Percentiles rank a stretch among this genome's conserved stretches.
Conservation (phyloP, 2,888 invertebrate genomes). For the Nudaria mundana region DNA sequence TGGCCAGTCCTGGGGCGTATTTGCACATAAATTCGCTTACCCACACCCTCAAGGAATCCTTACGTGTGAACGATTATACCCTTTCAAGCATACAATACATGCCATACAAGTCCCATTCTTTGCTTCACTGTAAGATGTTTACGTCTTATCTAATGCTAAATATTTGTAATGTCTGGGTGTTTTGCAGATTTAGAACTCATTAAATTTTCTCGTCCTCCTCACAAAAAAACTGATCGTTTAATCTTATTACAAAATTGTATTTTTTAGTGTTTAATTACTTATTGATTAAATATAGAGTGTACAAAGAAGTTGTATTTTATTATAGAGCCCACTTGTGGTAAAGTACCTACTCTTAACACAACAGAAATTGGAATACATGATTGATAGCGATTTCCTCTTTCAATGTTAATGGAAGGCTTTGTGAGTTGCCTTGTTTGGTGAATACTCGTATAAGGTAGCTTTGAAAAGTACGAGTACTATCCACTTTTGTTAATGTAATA, state of each 20-base stretch:
- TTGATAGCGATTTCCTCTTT: background rate
- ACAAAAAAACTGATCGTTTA: too few species aligned
- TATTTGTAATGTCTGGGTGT: background rate
- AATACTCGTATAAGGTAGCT: background rate
- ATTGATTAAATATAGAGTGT: too few species aligned
- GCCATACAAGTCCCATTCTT: conserved; percentile 42
- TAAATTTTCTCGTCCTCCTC: too few species aligned
- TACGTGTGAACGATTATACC: conserved; percentile 72
- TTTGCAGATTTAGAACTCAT: too few species aligned
- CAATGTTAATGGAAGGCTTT: conserved; percentile 1
- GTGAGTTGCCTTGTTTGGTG: background rate
- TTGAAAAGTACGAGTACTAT: background rate
- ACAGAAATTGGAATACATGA: conserved; percentile 15
- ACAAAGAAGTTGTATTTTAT: too few species aligned
- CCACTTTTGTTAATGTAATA: conserved; percentile 7
- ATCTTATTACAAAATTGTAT: too few species aligned
- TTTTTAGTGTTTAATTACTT: too few species aligned
- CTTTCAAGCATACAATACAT: conserved; percentile 49
- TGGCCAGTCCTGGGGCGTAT: conserved; percentile 75
- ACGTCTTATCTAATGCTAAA: conserved; percentile 8
- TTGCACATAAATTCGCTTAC: conserved; percentile 79
- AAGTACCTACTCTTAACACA: too few species aligned
- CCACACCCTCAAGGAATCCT: conserved; percentile 68
- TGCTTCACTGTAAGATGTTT: conserved; percentile 9
- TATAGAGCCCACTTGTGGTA: too few species aligned